phyloP scores from a whole-genome alignment of 2,888 invertebrate species.

The Campaea margaritaria region DNA sequence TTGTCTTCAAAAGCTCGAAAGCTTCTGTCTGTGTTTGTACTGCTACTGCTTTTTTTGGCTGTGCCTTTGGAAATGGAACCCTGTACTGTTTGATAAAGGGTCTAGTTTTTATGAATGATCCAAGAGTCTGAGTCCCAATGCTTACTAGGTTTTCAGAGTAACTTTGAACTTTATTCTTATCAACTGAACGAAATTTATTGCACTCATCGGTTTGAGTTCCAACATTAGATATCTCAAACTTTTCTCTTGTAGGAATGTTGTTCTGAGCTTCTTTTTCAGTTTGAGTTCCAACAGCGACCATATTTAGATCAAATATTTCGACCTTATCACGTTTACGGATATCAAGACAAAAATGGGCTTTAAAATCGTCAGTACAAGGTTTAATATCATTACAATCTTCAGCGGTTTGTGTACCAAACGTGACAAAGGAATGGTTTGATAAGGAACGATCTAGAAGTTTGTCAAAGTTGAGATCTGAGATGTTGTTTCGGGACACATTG shows the following conservation, averaged over 20 bases:
- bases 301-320: constrained; percentile 23
- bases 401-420: constrained; percentile 57
- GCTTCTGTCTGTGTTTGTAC: constrained; percentile 29
- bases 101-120: constrained; percentile 17
- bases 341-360: constrained; percentile 17
- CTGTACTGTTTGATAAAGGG: constrained; percentile 13
- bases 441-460: constrained; percentile 42
- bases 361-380: constrained; percentile 12
- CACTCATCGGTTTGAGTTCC: constrained; percentile 17
- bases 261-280: constrained; percentile 33
- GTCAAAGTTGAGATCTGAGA: constrained; percentile 49
- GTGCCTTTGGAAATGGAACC: constrained; percentile 16
- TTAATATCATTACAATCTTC: constrained; percentile 22
- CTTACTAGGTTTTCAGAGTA: not conserved
- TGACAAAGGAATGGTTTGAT: constrained; percentile 39
- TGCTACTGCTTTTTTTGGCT: constrained; percentile 21
- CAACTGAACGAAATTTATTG: not conserved
- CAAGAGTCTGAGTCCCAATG: constrained; percentile 33
- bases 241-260: not conserved
- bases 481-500: constrained; percentile 59
- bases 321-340: constrained; percentile 28
- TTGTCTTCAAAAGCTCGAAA: constrained; percentile 41
- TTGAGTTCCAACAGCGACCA: constrained; percentile 39
- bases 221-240: not conserved
- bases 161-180: constrained; percentile 11